Base-by-base conservation (phyloP, 2,113 vertebrate species). In the Phainopepla nitens region DNA sequence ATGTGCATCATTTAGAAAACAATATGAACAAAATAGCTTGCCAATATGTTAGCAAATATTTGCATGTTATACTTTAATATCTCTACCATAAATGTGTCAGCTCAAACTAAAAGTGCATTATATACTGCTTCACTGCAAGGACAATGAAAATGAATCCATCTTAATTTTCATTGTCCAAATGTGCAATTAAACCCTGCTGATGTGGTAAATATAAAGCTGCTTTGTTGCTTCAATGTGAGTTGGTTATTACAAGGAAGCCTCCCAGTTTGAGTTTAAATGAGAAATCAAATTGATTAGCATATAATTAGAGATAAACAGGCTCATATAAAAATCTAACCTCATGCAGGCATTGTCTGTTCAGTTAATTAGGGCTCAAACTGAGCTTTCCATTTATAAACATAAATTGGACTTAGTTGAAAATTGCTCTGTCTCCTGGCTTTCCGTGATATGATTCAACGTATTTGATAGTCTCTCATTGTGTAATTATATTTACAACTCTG, bases 241-340 rank as follows among this genome's bases (percentile, higher is more conserved):
- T 82, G 53, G 84, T 96, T 96, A 94, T 94, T 90, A 53, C 70
- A 90, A 36, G 68, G 51, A 65, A 95, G 65, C 80, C 83, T 69
- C 44, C 81, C 92, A 56, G 68, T 61, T 22, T 94, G 70, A 31
- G 72, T 97, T 97, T 96, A 96, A 97, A 96, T 93, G 84, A 83
- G 86, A 84, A 97, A 93, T 97, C 64, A 96, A 94, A 95, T 90
- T 96, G 94, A 96, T 96, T 97, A 97, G 89, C 78, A 97, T 96
- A 83, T 94, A 97, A 96, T 97, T 97, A 97, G 64, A 97, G 86
- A 97, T 92, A 96, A 96, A 65, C 73, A 93, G 60, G 28, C 42
- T 83, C 71, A 45, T 79, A 93, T 79, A 95, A 96, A 94, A 97
- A 90, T 91, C 82, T 96, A 96, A 97, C 95, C 68, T 95, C 79